These are phyloP conservation scores for Ochropleura plecta DNA, from an alignment of 2,888 invertebrate genomes.

Conservation along the genomic window DNA sequence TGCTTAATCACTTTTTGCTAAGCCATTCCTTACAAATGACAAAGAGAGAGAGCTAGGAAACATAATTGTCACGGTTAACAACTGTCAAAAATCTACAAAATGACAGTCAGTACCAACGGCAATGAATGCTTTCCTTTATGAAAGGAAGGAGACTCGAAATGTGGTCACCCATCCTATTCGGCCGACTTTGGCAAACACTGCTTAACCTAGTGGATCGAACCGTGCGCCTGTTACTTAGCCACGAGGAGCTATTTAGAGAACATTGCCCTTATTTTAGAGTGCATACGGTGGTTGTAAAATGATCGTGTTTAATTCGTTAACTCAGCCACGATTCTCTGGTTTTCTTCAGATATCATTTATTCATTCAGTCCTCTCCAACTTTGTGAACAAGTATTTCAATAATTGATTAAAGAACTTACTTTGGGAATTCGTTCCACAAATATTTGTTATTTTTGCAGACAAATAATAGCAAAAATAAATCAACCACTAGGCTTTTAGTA, in stretches of 20 bases:
- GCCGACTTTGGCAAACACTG: background rate
- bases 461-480: background rate
- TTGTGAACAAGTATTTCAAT: slow-evolving; percentile 42
- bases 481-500: background rate
- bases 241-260: background rate
- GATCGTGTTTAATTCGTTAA: slow-evolving; percentile 1
- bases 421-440: slow-evolving; percentile 27
- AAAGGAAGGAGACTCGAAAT: background rate
- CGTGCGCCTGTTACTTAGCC: background rate
- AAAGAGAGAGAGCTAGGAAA: background rate
- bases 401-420: slow-evolving; percentile 44
- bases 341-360: slow-evolving; percentile 17
- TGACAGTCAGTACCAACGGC: background rate
- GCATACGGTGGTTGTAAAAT: background rate
- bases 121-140: background rate
- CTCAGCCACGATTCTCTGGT: background rate
- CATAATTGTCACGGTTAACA: background rate
- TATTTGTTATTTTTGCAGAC: slow-evolving; percentile 41
- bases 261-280: background rate
- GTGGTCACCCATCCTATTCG: background rate
- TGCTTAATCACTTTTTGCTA: no score
- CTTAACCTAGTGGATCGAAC: background rate
- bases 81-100: background rate
- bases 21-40: background rate
- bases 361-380: slow-evolving; percentile 13